Evolutionary conservation across 2,113 vertebrate genomes (phyloP).

Genomic region (Leucopsar rothschildi): DNA sequence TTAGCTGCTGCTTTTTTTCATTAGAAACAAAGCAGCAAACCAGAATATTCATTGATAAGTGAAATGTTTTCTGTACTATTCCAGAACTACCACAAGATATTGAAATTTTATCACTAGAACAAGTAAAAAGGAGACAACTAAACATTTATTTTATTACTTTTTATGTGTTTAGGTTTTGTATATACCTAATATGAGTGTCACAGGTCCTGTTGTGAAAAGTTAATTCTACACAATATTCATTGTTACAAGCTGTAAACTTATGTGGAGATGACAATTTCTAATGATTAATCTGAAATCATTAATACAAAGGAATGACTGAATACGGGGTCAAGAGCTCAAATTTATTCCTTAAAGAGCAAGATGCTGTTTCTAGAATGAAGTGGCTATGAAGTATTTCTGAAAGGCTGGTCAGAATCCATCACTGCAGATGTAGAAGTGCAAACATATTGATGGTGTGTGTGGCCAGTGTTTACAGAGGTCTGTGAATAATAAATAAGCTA

Average conservation of each 20-base stretch:
- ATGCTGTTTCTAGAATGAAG: neutral
- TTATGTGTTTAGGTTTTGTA: neutral
- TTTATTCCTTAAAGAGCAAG: neutral
- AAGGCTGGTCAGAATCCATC: neutral
- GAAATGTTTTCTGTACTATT: neutral
- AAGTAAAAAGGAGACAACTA: neutral
- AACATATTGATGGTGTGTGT: neutral
- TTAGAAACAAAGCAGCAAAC: neutral
- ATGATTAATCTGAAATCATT: neutral
- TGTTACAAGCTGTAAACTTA: neutral
- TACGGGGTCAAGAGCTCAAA: neutral
- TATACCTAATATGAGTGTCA: neutral
- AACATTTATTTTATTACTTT: neutral
- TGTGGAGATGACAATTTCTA: neutral
- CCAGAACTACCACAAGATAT: neutral
- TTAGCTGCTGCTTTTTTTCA: neutral
- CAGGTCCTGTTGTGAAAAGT: neutral
- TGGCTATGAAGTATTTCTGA: neutral
- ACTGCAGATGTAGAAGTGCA: neutral
- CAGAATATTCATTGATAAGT: neutral
- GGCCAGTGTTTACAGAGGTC: neutral
- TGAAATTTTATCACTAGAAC: neutral
- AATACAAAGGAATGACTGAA: neutral
- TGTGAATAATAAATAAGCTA: conserved; percentile 3
- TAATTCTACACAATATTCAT: neutral